phyloP scores from a whole-genome alignment of 1,140 invertebrate genomes.

The Laupala kohalensis region DNA sequence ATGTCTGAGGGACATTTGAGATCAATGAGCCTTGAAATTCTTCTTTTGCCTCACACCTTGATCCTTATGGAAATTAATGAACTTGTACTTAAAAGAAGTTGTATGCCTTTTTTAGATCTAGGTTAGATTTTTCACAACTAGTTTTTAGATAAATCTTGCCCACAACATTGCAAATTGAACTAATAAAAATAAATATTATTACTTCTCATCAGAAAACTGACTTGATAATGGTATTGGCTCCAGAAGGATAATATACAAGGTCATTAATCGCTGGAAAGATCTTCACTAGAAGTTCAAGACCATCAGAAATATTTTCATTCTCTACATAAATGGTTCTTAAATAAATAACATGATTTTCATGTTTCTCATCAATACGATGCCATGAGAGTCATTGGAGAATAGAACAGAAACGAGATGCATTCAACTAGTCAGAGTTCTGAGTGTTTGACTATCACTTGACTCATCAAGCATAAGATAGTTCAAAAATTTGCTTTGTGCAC shows the following conservation, averaged over 20 bases:
- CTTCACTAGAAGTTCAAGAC: background rate
- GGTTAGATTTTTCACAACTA: too few relatives aligned
- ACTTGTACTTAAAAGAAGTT: background rate
- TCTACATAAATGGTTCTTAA: background rate
- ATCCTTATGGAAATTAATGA: background rate
- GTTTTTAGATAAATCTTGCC: too few relatives aligned
- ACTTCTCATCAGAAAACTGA: background rate
- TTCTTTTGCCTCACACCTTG: background rate
- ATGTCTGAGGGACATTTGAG: slow-evolving; percentile 8
- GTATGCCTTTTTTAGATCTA: too few relatives aligned
- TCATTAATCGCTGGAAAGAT: background rate
- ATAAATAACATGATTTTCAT: background rate
- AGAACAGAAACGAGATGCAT: background rate
- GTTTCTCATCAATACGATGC: background rate
- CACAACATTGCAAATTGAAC: too few relatives aligned
- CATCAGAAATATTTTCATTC: background rate
- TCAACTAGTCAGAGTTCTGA: background rate
- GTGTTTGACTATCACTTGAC: background rate
- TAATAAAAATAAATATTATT: too few relatives aligned
- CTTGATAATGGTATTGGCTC: background rate
- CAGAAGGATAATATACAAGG: background rate
- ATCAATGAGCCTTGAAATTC: slow-evolving; percentile 13
- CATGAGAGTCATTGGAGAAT: background rate
- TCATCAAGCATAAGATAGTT: background rate
- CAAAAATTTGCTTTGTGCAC: background rate